Conservation (phyloP, 2,113 vertebrate genomes). For the Lagenorhynchus albirostris region DNA sequence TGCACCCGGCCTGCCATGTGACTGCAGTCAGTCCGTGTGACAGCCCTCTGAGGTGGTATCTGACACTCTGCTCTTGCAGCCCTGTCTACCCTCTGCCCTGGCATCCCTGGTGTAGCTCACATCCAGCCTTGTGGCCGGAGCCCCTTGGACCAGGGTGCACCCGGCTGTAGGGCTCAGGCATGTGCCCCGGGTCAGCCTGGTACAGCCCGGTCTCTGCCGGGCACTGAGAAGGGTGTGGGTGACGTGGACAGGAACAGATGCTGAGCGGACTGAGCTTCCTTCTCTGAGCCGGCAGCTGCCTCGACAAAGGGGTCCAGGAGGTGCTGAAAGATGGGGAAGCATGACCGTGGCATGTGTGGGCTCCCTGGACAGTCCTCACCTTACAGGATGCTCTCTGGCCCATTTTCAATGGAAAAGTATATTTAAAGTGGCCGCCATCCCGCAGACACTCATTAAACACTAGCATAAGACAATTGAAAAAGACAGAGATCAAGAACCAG, state of each 20-base stretch:
- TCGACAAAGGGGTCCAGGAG: not conserved
- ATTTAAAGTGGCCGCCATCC: not conserved
- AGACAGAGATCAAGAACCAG: not conserved
- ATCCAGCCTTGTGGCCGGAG: not conserved
- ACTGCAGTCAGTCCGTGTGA: no score
- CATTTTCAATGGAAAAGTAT: not conserved
- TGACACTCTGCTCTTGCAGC: not conserved
- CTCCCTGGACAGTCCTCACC: fast-evolving
- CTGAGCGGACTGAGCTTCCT: not conserved
- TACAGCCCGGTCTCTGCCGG: not conserved
- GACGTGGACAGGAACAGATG: fast-evolving
- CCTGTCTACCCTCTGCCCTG: not conserved
- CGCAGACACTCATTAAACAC: not conserved
- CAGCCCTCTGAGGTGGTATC: no score
- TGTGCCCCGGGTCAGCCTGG: not conserved
- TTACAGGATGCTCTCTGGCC: not conserved
- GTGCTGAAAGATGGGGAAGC: not conserved
- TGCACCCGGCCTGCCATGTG: fast-evolving
- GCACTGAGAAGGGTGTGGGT: not conserved
- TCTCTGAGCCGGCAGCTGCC: not conserved
- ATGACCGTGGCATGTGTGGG: fast-evolving
- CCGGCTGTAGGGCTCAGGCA: no score
- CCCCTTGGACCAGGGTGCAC: not conserved
- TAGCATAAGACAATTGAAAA: not conserved
- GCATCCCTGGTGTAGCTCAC: not conserved